These are phyloP conservation scores for Grantiella picta DNA, from an alignment of 2,113 vertebrate species.

Conservation along the genomic window DNA sequence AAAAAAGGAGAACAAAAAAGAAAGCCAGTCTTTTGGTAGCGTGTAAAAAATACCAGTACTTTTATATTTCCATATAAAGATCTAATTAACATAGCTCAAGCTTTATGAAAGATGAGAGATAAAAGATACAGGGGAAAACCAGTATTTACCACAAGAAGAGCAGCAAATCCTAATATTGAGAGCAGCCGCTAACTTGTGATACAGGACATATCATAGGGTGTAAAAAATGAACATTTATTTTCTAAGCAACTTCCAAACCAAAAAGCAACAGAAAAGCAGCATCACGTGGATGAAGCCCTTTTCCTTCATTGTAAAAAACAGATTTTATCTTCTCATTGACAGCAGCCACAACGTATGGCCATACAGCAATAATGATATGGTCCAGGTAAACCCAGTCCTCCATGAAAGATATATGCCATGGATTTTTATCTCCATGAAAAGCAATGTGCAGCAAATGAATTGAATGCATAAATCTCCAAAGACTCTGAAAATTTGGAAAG, in stretches of 20 bases:
- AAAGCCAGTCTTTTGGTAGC: background rate
- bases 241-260: background rate
- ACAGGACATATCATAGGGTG: background rate
- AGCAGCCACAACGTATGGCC: background rate
- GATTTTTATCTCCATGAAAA: background rate
- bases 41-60: background rate
- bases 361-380: background rate
- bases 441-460: accelerated
- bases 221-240: background rate
- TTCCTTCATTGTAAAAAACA: background rate
- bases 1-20: background rate
- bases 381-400: background rate
- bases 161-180: background rate
- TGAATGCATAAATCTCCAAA: background rate
- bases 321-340: background rate
- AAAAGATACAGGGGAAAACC: background rate
- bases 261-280: background rate
- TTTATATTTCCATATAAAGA: background rate
- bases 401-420: background rate
- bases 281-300: background rate
- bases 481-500: background rate
- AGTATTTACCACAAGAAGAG: background rate
- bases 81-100: background rate
- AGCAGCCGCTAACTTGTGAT: background rate
- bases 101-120: background rate